These are phyloP conservation scores for Fulica atra DNA, from an alignment of 2,113 vertebrate species.

Conservation along the genomic window DNA sequence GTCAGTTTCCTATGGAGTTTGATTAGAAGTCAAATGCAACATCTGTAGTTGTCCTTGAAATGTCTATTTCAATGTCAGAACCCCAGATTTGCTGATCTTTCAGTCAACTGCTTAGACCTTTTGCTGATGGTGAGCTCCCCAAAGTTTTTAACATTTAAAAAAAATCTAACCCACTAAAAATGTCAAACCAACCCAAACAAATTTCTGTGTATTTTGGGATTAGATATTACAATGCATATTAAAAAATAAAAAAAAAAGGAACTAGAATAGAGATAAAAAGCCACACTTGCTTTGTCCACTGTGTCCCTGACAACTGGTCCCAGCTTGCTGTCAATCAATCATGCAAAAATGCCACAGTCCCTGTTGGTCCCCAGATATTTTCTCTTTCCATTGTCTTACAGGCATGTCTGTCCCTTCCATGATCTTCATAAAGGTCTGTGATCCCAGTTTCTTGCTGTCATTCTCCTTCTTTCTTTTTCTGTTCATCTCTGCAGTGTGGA, in stretches of 20 bases:
- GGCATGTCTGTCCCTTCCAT: not conserved
- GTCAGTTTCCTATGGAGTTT: not conserved
- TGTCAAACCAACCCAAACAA: not conserved
- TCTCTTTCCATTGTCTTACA: not conserved
- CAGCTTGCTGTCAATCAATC: not conserved
- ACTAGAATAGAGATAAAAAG: not conserved
- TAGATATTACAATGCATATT: not conserved
- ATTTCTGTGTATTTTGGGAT: not conserved
- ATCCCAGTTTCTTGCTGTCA: not conserved
- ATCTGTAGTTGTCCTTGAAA: not conserved
- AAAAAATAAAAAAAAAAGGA: not conserved
- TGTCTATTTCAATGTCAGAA: not conserved
- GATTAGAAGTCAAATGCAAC: not conserved
- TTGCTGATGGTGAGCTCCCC: not conserved
- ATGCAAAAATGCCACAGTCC: not conserved
- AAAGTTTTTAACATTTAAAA: not conserved
- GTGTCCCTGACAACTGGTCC: not conserved
- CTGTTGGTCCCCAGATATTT: not conserved
- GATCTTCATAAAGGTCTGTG: not conserved
- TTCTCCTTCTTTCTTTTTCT: not conserved
- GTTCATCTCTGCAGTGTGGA: not conserved
- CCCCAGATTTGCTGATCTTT: not conserved
- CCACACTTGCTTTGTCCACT: not conserved
- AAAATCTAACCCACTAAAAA: not conserved
- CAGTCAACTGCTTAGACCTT: not conserved